Base-by-base conservation (phyloP, 2,113 vertebrate genomes). In the Reinhardtius hippoglossoides region DNA sequence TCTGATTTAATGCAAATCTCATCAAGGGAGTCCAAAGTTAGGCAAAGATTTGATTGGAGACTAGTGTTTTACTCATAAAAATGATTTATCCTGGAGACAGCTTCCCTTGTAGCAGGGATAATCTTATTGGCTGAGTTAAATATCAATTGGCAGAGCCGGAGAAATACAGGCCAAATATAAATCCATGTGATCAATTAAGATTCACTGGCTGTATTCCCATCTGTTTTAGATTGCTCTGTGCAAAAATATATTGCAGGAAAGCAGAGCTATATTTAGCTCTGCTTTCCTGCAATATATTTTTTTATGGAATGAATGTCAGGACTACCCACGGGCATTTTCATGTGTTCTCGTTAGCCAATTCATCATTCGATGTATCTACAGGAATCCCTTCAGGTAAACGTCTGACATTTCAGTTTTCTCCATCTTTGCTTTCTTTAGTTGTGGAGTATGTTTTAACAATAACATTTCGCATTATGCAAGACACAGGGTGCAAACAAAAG, bases 21-120 rank as follows among this genome's bases (percentile, higher is more conserved):
- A 66, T 67, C 48, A 67, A 48, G 31, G 9, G 64, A 62, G 46
- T 76, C 37, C 50, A 42, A 54, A 72, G 64, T 48, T 67, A 24
- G 46, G 55, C 60, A 76, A 61, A 73, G 59, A 74, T 83, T 57
- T 80, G 69, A 80, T 70, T 69, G 64, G 48, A 69, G 55, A 54
- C 23, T 10, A 15, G 59, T 64, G 42, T 75, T 64, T 75, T n/a
- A 40, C 24, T 80, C 40, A 35, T 61, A 54, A 52, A 72, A 21
- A 40, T 9, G 9, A 76, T 62, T 69, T 64, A 54, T 65, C 12
- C 23, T 9, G 8, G 24, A 62, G 10, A 35, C 31, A 67, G 18
- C 18, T 35, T 77, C 48, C 76, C 76, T 66, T 0, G 23, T 65
- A 58, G 66, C 37, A 21, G 0, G 9, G 26, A 71, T 67, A 60